Conservation (phyloP, 1,140 invertebrate genomes). For the Ceratina japonica region DNA sequence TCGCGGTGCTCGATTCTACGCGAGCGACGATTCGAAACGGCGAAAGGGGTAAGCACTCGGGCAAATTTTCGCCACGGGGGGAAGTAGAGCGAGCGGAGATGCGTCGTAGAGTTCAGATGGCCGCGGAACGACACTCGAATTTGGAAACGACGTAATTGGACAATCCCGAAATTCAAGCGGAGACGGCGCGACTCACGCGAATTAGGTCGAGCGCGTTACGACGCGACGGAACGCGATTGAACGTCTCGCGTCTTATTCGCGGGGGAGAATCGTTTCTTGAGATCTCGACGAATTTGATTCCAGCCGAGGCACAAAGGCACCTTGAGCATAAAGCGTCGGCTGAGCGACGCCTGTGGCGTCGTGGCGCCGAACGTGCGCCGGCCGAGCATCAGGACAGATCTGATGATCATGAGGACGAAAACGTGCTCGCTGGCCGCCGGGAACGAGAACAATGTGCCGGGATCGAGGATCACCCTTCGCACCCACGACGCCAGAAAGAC, state of each 20-base stretch:
- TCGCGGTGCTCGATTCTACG: neutral
- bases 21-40: neutral
- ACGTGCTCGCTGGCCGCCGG: conserved; percentile 85
- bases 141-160: conserved; percentile 16
- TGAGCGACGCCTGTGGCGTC: conserved; percentile 91
- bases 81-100: neutral
- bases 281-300: conserved; percentile 69
- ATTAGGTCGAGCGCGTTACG: conserved; percentile 2
- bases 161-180: neutral
- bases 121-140: conserved; percentile 19
- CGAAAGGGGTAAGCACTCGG: neutral
- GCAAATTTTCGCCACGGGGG: conserved; percentile 1
- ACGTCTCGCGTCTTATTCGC: neutral
- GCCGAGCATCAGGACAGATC: conserved; percentile 90
- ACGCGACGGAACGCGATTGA: neutral
- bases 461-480: conserved; percentile 69
- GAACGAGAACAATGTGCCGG: conserved; percentile 70
- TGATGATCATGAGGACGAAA: conserved; percentile 91
- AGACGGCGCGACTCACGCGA: neutral
- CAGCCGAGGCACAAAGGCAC: conserved; percentile 86
- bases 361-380: conserved; percentile 90
- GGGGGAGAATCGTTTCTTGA: conserved; percentile 3
- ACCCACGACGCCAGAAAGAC: conserved; percentile 64
- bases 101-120: neutral
- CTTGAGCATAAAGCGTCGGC: conserved; percentile 87